Evolutionary conservation across 2,113 vertebrate genomes (phyloP).

Genomic region (Paradoxurus hermaphroditus): DNA sequence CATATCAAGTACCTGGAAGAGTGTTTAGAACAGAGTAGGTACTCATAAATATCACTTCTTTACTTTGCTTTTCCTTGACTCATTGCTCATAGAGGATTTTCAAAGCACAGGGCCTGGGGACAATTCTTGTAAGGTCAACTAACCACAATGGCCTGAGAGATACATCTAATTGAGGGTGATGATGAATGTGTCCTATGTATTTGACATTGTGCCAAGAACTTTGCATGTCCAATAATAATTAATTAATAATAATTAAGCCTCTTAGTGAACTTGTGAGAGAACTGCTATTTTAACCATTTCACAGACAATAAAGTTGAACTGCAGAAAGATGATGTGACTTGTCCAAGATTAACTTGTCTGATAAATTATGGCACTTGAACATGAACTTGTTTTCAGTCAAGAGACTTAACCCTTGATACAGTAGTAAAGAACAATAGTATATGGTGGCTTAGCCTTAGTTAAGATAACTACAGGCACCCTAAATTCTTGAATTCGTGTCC

Average conservation of each 20-base stretch:
- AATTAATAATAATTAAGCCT: background rate
- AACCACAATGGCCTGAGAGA: background rate
- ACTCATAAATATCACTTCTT: background rate
- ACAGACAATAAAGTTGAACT: background rate
- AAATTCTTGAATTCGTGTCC: background rate
- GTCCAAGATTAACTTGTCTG: background rate
- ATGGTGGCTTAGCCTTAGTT: background rate
- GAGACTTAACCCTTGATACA: background rate
- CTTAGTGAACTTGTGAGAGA: background rate
- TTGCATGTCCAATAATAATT: background rate
- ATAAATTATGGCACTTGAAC: background rate
- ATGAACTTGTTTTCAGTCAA: background rate
- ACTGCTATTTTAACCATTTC: background rate
- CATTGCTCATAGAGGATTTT: background rate
- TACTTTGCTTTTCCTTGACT: background rate
- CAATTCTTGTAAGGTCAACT: background rate
- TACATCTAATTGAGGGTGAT: background rate
- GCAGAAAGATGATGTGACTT: background rate
- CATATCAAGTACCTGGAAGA: background rate
- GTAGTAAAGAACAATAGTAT: background rate
- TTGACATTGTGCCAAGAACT: background rate
- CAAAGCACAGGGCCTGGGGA: background rate
- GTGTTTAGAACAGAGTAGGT: background rate
- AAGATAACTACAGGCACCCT: background rate
- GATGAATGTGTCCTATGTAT: background rate